Evolutionary conservation across 2,888 invertebrate species (phyloP).

Genomic region (Mythimna ferrago): DNA sequence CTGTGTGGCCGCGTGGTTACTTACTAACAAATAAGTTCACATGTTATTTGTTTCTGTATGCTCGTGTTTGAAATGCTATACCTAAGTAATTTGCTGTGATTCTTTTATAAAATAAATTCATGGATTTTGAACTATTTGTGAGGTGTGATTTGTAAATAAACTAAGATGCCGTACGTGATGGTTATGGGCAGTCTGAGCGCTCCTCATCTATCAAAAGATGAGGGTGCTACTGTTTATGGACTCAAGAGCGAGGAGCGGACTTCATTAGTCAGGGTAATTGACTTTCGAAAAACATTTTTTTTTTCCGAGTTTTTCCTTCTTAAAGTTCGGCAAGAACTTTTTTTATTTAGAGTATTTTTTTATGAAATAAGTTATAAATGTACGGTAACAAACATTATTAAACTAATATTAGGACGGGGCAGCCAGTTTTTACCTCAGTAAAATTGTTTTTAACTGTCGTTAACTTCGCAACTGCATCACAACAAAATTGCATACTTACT

Average conservation of each 20-base stretch:
- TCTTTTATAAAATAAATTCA: constrained; percentile 45
- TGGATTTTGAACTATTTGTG: constrained; percentile 24
- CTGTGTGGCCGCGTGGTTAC: constrained; percentile 71
- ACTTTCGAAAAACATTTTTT: not conserved
- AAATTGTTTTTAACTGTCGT: not conserved
- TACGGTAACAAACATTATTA: not conserved
- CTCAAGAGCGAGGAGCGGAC: constrained; percentile 86
- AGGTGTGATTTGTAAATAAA: constrained; percentile 54
- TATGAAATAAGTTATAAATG: not conserved
- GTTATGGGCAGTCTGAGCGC: constrained; percentile 87
- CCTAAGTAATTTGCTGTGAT: constrained; percentile 70
- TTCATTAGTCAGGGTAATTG: constrained; percentile 74
- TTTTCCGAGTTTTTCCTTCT: not conserved
- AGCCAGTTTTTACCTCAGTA: not conserved
- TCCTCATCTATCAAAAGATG: constrained; percentile 85
- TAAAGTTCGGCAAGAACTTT: not conserved
- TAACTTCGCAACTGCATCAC: not conserved
- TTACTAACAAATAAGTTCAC: constrained; percentile 49
- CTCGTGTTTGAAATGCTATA: constrained; percentile 72
- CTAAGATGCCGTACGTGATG: constrained; percentile 88
- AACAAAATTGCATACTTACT: constrained; percentile 17
- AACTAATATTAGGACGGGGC: too few species aligned
- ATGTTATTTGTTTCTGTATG: constrained; percentile 26
- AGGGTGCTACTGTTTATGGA: constrained; percentile 87
- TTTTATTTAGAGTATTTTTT: not conserved